Conservation (phyloP, 2,113 vertebrate species). For the Chaenogobius annularis region DNA sequence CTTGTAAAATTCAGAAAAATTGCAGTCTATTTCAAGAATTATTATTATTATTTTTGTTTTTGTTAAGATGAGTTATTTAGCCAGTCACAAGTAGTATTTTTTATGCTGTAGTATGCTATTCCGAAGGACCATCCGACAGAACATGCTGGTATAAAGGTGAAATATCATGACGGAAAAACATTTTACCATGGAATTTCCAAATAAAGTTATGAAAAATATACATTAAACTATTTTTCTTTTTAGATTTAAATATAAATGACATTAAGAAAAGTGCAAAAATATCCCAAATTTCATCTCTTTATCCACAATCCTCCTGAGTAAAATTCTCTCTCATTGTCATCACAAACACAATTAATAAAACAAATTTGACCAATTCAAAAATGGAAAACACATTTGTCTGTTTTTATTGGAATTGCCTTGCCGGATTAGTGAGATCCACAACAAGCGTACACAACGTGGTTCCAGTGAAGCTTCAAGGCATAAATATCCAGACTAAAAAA, state of each 20-base stretch:
- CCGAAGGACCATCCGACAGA: no score
- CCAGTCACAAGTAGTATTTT: background rate
- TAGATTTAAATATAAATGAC: background rate
- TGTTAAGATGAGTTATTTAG: background rate
- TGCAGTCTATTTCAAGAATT: background rate
- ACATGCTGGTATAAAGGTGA: no score
- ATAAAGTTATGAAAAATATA: background rate
- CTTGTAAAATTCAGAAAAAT: background rate
- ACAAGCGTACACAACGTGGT: conserved; percentile 63
- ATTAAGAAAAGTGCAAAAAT: background rate
- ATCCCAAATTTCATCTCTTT: background rate
- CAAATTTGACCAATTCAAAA: conserved; percentile 51
- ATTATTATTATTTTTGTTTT: background rate
- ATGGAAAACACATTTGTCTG: conserved; percentile 66
- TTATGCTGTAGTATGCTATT: no score
- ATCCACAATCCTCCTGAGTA: background rate
- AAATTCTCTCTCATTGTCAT: conserved; percentile 21
- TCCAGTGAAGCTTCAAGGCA: conserved; percentile 58
- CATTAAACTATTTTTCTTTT: background rate
- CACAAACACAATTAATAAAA: conserved; percentile 61
- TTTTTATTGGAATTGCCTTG: conserved; percentile 56
- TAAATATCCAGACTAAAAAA: conserved; percentile 56
- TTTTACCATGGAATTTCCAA: background rate
- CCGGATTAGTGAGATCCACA: conserved; percentile 52
- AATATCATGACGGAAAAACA: no score